Conservation (phyloP, 2,888 invertebrate genomes). For the Andrena bicolor region DNA sequence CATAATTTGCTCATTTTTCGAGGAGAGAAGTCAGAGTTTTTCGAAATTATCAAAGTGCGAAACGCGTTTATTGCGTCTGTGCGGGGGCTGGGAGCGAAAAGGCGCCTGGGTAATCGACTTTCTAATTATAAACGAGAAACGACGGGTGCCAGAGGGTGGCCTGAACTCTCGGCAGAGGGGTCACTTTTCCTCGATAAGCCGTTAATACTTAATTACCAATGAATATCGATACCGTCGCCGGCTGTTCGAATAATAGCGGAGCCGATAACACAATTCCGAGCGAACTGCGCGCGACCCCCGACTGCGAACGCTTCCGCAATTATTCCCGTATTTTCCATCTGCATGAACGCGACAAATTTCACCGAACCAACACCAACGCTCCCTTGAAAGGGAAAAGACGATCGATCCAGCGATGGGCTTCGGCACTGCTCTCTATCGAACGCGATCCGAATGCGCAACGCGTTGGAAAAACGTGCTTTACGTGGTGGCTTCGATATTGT, state of each 20-base stretch:
- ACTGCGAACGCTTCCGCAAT: slow-evolving; percentile 40
- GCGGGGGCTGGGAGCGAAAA: slow-evolving; percentile 10
- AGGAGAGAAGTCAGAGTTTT: slow-evolving; percentile 42
- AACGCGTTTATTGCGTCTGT: slow-evolving; percentile 40
- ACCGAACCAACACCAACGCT: neutral
- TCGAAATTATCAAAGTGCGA: slow-evolving; percentile 44
- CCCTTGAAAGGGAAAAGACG: neutral
- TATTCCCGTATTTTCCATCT: slow-evolving; percentile 27
- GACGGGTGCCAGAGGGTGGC: slow-evolving; percentile 21
- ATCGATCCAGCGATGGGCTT: slow-evolving; percentile 1
- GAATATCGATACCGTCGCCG: slow-evolving; percentile 60
- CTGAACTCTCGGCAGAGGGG: slow-evolving; percentile 63
- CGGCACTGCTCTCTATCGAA: neutral
- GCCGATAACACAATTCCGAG: slow-evolving; percentile 36
- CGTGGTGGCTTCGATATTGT: neutral
- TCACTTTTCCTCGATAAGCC: slow-evolving; percentile 64
- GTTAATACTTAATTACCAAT: slow-evolving; percentile 70
- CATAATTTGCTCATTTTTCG: slow-evolving; percentile 20
- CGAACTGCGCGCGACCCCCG: neutral
- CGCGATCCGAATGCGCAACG: neutral
- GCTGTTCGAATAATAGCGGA: slow-evolving; percentile 38
- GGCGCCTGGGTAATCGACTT: slow-evolving; percentile 66
- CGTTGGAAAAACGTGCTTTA: neutral
- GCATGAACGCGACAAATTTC: slow-evolving; percentile 19
- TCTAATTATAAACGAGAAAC: slow-evolving; percentile 68